Base-by-base conservation (phyloP, 1,140 invertebrate species). In the Melipona quadrifasciata region DNA sequence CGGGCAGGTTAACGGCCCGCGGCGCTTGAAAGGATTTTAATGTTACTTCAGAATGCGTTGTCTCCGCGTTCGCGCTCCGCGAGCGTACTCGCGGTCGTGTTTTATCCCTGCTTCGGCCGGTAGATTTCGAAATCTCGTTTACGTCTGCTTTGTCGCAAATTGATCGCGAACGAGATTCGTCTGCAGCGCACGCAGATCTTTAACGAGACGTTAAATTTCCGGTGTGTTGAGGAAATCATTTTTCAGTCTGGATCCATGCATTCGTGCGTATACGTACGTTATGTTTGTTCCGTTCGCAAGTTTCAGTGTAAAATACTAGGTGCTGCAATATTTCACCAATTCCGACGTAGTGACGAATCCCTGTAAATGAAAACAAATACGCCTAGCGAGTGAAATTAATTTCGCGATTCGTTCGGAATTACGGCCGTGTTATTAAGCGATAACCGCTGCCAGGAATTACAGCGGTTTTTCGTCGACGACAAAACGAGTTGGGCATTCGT, bases 371-470 rank as follows among this genome's bases (percentile, higher is more conserved):
- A 16, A 3, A 16, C 4, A 61, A 14, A 4, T 61, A 24, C 12
- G 3, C 31, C 67, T 53, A 68, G 53, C 12, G 34, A 27, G 57
- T 58, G 73, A 65, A 78, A 79, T 58, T 82, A 82, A 79, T 14
- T 31, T 31, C 31, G 2, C 2, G 31, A 65, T 31, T 65, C 1
- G 64, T 31, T 17, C 2, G n/a, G 27, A 17, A 27, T 27, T 0
- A 65, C 8, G 16, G 61, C 1, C 16, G 27, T 10, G 16, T 6
- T 84, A 85, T 86, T 86, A 82, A 80, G 55, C 71, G 83, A 73
- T 78, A 65, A 80, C 65, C 65, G 64, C 68, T 86, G 87, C 77
- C 85, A 89, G 88, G 84, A 89, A 89, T 89, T 89, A 79, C 85
- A 11, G 27, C 76, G 53, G 85, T 89, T 89, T 89, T 89, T 89